Evolutionary conservation across 2,888 invertebrate genomes (phyloP).

Genomic region (Acrocyrtus sp.): DNA sequence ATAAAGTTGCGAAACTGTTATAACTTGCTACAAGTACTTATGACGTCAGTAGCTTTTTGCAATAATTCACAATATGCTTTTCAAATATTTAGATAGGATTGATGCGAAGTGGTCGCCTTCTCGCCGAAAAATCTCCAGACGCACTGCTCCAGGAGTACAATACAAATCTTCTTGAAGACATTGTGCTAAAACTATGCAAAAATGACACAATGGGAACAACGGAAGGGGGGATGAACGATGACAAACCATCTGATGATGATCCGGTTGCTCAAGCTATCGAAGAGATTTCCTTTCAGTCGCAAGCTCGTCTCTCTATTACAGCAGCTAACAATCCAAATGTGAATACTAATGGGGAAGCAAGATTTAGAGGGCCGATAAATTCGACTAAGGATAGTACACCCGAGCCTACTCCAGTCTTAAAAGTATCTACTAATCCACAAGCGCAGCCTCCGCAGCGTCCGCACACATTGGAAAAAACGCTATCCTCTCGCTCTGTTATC

Average conservation of each 20-base stretch:
- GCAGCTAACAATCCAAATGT: slow-evolving; percentile 25
- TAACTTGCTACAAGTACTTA: no score
- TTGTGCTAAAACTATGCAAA: slow-evolving; percentile 55
- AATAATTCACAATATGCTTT: neutral
- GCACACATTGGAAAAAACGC: slow-evolving; percentile 39
- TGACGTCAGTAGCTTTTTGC: neutral
- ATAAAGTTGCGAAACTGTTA: no score
- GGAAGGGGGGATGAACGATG: slow-evolving; percentile 3
- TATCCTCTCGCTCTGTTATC: slow-evolving; percentile 39
- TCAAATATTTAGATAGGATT: slow-evolving; percentile 50
- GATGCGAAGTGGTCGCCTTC: slow-evolving; percentile 57
- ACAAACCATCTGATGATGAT: slow-evolving; percentile 30
- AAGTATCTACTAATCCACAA: slow-evolving; percentile 32
- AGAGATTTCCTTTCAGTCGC: slow-evolving; percentile 49
- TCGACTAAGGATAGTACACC: neutral
- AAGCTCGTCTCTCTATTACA: slow-evolving; percentile 40
- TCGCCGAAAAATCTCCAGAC: slow-evolving; percentile 55
- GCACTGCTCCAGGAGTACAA: slow-evolving; percentile 42
- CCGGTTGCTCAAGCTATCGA: slow-evolving; percentile 51
- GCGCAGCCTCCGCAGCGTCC: slow-evolving; percentile 22
- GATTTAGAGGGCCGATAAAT: neutral
- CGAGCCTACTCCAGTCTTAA: neutral
- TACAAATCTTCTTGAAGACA: slow-evolving; percentile 53
- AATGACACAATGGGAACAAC: slow-evolving; percentile 48
- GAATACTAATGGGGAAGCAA: slow-evolving; percentile 1